Evolutionary conservation across 2,888 invertebrate genomes (phyloP).

Genomic region (Suillia variegata): DNA sequence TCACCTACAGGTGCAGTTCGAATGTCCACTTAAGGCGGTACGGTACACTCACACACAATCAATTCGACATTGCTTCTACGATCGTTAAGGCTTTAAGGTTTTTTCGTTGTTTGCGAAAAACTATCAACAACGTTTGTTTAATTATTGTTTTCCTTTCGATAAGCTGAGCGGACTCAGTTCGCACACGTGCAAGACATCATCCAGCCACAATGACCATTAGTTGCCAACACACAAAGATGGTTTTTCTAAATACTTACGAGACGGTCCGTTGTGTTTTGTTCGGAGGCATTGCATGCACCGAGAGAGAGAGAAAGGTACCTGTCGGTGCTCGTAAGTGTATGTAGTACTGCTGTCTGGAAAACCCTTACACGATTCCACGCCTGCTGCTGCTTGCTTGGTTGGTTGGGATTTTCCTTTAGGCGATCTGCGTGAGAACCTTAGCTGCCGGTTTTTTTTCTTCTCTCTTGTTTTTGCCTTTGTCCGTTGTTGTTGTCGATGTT

Average conservation of each 20-base stretch:
- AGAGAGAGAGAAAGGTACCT: neutral
- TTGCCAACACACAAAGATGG: neutral
- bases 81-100: too few relatives aligned
- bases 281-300: neutral
- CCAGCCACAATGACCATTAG: neutral
- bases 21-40: neutral
- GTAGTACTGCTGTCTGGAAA: too few relatives aligned
- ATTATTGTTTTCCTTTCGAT: constrained; percentile 10
- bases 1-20: neutral
- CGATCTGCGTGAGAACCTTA: constrained; percentile 1
- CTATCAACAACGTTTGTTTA: neutral
- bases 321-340: too few relatives aligned
- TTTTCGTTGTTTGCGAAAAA: too few relatives aligned
- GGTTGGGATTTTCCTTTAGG: neutral
- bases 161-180: neutral
- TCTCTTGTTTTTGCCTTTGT: constrained; percentile 6
- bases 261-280: too few relatives aligned
- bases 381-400: neutral
- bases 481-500: too few relatives aligned
- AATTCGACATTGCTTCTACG: too few relatives aligned
- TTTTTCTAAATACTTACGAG: too few relatives aligned
- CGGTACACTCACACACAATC: too few relatives aligned
- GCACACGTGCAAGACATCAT: constrained; percentile 10
- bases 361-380: neutral
- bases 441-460: neutral